Conservation (phyloP, 2,888 invertebrate species). For the Pseudoips prasinana region DNA sequence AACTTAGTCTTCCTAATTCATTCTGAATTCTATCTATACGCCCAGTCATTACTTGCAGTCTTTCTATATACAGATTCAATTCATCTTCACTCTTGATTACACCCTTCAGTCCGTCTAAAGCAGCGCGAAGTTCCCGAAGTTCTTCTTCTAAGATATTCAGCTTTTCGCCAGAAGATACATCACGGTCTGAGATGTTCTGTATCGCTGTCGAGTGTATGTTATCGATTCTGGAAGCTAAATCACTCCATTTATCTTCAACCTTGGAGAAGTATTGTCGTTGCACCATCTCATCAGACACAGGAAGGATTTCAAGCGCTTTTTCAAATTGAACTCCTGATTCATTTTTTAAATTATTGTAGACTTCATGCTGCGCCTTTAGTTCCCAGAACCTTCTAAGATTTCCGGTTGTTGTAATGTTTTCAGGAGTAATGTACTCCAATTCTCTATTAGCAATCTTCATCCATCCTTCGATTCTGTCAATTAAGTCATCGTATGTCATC, state of each 20-base stretch:
- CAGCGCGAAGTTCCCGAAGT: slow-evolving; percentile 86
- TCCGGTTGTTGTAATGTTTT: slow-evolving; percentile 84
- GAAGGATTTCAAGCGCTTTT: slow-evolving; percentile 88
- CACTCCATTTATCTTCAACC: slow-evolving; percentile 89
- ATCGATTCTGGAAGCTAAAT: slow-evolving; percentile 84
- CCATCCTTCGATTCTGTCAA: slow-evolving; percentile 89
- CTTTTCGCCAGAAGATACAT: slow-evolving; percentile 88
- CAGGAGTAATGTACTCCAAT: slow-evolving; percentile 84
- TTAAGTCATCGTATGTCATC: slow-evolving; percentile 87
- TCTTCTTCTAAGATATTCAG: slow-evolving; percentile 89
- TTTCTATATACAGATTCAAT: slow-evolving; percentile 89
- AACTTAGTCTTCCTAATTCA: slow-evolving; percentile 88
- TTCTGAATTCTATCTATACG: slow-evolving; percentile 90
- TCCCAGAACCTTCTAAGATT: slow-evolving; percentile 94
- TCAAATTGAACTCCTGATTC: slow-evolving; percentile 89
- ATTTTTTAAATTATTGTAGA: slow-evolving; percentile 88
- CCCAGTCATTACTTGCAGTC: slow-evolving; percentile 88
- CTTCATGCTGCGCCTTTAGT: slow-evolving; percentile 92
- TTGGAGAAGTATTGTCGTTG: slow-evolving; percentile 90
- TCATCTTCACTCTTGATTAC: slow-evolving; percentile 93
- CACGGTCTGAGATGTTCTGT: slow-evolving; percentile 87
- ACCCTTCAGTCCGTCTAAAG: slow-evolving; percentile 87
- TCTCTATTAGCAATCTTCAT: slow-evolving; percentile 88
- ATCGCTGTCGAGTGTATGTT: slow-evolving; percentile 86
- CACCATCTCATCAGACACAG: slow-evolving; percentile 91